These are phyloP conservation scores for Omphaloscelis lunosa DNA, from an alignment of 2,888 invertebrate species.

Conservation along the genomic window DNA sequence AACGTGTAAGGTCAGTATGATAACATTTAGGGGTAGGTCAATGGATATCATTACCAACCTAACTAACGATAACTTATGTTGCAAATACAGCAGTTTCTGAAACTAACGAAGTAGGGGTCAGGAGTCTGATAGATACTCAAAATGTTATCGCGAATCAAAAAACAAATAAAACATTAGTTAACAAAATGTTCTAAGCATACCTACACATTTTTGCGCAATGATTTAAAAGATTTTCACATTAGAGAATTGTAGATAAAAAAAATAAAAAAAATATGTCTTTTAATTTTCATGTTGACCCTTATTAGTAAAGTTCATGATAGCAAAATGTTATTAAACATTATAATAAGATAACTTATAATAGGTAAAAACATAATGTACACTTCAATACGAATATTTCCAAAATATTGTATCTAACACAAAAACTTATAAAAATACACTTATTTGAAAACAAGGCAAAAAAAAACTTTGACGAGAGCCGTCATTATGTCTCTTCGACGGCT, in stretches of 20 bases:
- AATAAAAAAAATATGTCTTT: too few relatives aligned
- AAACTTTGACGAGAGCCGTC: constrained; percentile 57
- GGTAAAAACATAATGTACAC: not conserved
- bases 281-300: too few relatives aligned
- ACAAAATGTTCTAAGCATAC: not conserved
- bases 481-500: constrained; percentile 50
- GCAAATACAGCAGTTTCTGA: not conserved
- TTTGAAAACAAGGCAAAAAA: constrained; percentile 32
- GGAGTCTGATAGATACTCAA: not conserved
- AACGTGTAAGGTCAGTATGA: constrained; percentile 8
- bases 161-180: not conserved
- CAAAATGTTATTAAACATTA: not conserved
- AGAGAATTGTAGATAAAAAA: not conserved
- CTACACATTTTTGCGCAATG: not conserved
- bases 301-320: not conserved
- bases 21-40: constrained; percentile 4
- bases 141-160: not conserved
- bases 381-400: constrained; percentile 26
- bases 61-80: not conserved
- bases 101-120: constrained; percentile 1
- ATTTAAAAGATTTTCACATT: not conserved
- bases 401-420: constrained; percentile 16
- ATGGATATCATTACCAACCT: constrained; percentile 6
- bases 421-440: constrained; percentile 34
- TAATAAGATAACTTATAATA: not conserved